Conservation (phyloP, 2,888 invertebrate species). For the Zaprionus lineosus region DNA sequence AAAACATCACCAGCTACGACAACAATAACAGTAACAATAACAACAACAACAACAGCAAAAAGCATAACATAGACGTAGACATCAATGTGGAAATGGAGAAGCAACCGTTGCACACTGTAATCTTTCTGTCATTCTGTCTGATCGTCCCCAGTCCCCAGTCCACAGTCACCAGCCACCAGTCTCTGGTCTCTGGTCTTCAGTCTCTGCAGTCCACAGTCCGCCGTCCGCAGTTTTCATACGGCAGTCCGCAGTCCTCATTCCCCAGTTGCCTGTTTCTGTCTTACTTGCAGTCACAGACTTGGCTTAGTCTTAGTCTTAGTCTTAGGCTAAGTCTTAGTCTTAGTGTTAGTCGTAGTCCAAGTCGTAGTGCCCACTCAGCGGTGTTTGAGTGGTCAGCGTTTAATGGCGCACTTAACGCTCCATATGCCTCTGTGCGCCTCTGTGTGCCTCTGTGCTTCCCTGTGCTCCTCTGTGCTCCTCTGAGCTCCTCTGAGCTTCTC, state of each 20-base stretch:
- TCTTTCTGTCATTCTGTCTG: conserved; percentile 59
- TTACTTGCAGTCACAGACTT: no score
- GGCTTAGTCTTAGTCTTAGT: neutral
- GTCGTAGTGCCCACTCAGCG: conserved; percentile 14
- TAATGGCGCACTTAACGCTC: conserved; percentile 57
- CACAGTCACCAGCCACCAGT: no score
- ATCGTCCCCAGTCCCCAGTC: conserved; percentile 25
- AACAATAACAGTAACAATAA: neutral
- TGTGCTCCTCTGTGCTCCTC: conserved; percentile 40
- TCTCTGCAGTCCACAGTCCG: no score
- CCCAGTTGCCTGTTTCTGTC: no score
- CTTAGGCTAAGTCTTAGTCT: neutral
- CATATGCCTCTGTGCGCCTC: conserved; percentile 41
- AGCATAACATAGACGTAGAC: conserved; percentile 36
- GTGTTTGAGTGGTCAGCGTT: conserved; percentile 36
- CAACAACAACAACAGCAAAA: conserved; percentile 10
- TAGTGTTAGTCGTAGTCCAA: neutral
- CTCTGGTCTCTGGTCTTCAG: no score
- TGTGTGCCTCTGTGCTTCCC: conserved; percentile 9
- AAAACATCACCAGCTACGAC: neutral
- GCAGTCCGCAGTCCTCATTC: no score
- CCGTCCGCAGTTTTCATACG: no score
- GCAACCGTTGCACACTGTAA: conserved; percentile 58
- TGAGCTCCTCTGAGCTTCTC: conserved; percentile 10
- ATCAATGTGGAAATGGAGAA: conserved; percentile 33